Evolutionary conservation across 2,797 vertebrate genomes (phyloP).

Genomic region (Sebastes variabilis): DNA sequence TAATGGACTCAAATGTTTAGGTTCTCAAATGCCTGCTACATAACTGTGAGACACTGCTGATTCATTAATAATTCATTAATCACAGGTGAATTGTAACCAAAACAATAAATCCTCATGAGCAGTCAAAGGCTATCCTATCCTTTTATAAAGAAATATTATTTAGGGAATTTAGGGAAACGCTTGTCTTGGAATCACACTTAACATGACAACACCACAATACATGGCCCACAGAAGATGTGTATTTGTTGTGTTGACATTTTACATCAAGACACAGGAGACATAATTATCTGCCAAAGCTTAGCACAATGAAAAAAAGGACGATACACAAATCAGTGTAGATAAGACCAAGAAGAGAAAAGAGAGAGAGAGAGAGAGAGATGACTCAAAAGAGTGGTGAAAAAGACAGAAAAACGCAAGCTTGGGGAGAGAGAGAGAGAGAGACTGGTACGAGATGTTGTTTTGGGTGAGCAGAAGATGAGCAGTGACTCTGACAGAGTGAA

Average conservation of each 20-base stretch:
- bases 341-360: not conserved
- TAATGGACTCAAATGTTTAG: constrained; percentile 1
- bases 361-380: not conserved
- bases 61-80: not conserved
- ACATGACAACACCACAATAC: constrained; percentile 11
- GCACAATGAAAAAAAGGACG: constrained; percentile 16
- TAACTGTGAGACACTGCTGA: not conserved
- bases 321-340: constrained; percentile 7
- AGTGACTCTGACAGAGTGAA: constrained; percentile 54
- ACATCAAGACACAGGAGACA: constrained; percentile 26
- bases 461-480: constrained; percentile 49
- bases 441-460: not conserved
- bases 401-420: constrained; percentile 24
- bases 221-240: constrained; percentile 2
- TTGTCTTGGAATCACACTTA: not conserved
- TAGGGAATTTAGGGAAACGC: not conserved
- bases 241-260: constrained; percentile 37
- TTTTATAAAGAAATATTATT: not conserved
- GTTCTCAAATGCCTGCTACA: not conserved
- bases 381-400: not conserved
- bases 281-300: constrained; percentile 37
- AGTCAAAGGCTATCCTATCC: not conserved
- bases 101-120: not conserved
- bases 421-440: not conserved
- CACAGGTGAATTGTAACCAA: not conserved